phyloP scores from a whole-genome alignment of 2,113 vertebrate genomes.

The Marcusenius ussheri region DNA sequence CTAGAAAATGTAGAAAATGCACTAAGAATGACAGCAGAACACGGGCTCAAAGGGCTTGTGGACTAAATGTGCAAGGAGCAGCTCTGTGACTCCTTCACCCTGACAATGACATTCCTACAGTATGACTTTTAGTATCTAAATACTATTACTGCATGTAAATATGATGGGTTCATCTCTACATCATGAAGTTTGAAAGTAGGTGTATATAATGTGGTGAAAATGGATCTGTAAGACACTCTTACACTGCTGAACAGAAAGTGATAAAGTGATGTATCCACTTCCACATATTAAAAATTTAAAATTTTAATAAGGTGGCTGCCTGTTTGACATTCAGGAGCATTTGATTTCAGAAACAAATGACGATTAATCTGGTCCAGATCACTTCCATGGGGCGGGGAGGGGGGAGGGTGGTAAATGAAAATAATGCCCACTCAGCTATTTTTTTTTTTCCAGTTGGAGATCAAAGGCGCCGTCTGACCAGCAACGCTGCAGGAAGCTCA shows the following conservation, averaged over 20 bases:
- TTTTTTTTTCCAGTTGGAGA: conserved; percentile 67
- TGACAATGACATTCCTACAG: not conserved
- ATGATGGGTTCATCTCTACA: not conserved
- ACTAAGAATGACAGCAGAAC: not conserved
- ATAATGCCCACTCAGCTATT: conserved; percentile 76
- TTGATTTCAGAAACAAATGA: conserved; percentile 58
- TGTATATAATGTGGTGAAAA: not conserved
- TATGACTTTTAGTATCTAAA: not conserved
- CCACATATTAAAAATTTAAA: conserved; percentile 27
- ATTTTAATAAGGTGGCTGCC: conserved; percentile 45
- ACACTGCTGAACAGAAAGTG: conserved; percentile 20
- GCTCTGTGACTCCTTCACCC: not conserved
- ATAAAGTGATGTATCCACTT: not conserved
- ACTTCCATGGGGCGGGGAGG: conserved; percentile 35
- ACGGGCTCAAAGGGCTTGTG: not conserved
- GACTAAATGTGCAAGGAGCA: not conserved
- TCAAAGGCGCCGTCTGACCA: conserved; percentile 66
- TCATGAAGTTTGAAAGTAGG: not conserved
- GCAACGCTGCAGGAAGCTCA: conserved; percentile 71
- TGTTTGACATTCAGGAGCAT: conserved; percentile 48
- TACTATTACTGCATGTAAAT: not conserved
- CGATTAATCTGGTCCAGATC: conserved; percentile 64
- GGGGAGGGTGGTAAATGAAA: conserved; percentile 62
- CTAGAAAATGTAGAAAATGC: not conserved
- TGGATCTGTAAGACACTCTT: not conserved